These are phyloP conservation scores for Chironomus striatipennis DNA, from an alignment of 1,140 invertebrate species.

Conservation along the genomic window DNA sequence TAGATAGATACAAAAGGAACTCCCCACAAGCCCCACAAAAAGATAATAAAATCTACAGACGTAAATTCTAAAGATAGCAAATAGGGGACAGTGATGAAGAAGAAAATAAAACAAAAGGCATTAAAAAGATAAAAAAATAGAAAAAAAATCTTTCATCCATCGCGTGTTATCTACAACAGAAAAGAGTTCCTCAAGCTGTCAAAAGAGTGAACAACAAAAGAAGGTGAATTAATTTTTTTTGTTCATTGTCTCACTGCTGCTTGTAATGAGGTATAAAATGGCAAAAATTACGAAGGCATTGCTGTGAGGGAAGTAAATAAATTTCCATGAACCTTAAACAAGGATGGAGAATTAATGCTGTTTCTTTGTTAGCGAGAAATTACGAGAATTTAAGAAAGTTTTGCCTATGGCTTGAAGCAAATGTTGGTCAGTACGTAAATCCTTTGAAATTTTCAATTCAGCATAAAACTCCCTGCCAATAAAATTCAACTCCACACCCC, in stretches of 20 bases:
- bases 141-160: background rate
- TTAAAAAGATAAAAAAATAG: background rate
- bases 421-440: too few relatives aligned
- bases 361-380: too few relatives aligned
- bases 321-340: constrained; percentile 7
- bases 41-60: too few relatives aligned
- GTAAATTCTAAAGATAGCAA: too few relatives aligned
- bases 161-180: background rate
- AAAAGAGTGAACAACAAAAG: constrained; percentile 14
- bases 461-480: too few relatives aligned
- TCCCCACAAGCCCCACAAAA: too few relatives aligned
- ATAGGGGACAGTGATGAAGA: too few relatives aligned
- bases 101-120: background rate
- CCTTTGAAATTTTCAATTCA: too few relatives aligned
- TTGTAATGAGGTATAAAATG: constrained; percentile 8
- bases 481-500: too few relatives aligned
- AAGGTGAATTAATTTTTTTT: background rate
- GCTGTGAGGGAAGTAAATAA: background rate
- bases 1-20: too few relatives aligned
- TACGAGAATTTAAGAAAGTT: too few relatives aligned
- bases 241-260: background rate
- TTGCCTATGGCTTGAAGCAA: too few relatives aligned
- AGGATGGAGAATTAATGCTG: background rate
- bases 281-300: background rate
- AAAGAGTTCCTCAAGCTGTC: constrained; percentile 5